Evolutionary conservation across 2,888 invertebrate genomes (phyloP), one percentile per base, ranked within the genome.

Genomic region (Cataglyphis albicans): DNA sequence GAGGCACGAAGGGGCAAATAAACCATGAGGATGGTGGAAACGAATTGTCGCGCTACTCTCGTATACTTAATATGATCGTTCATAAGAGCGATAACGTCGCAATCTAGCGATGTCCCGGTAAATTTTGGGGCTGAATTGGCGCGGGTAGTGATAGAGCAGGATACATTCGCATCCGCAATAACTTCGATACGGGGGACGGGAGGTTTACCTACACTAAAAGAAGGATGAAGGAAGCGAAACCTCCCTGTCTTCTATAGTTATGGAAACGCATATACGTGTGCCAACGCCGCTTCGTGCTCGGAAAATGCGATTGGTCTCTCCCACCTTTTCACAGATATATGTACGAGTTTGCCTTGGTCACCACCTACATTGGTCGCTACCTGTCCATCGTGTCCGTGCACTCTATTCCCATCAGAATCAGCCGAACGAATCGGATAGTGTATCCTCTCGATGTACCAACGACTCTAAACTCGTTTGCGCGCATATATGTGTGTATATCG

Each of bases 51-150:
- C 83, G 59, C 59, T 38, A 57, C 68, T 84, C 83, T 84, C 83
- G 86, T 86, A 86, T 83, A 86, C 76, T 87, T 89, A 90, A 90
- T 86, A 70, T 81, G 83, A 78, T 32, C 67, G 83, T 85, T 86
- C 85, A 84, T 88, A 87, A 88, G 87, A 86, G 82, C 81, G 85
- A 86, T 78, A 85, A 85, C 78, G 67, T 75, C 29, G 74, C 63
- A 75, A 70, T 44, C 44, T 57, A 57, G 32, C 68, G 64, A 57
- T 29, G 38, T 63, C 25, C 38, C n/a, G 41, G 0, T 21, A 12
- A 65, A 12, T 21, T 18, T n/a, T 38, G 41, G 35, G n/a, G 61
- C n/a, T 44, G 70, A 83, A 83, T 72, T 70, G 74, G 35, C 48
- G 48, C 65, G 48, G 5, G 32, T 15, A 25, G 1, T n/a, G 29